These are phyloP conservation scores for Geotrypetes seraphini DNA, from an alignment of 2,797 vertebrate genomes.

Conservation along the genomic window DNA sequence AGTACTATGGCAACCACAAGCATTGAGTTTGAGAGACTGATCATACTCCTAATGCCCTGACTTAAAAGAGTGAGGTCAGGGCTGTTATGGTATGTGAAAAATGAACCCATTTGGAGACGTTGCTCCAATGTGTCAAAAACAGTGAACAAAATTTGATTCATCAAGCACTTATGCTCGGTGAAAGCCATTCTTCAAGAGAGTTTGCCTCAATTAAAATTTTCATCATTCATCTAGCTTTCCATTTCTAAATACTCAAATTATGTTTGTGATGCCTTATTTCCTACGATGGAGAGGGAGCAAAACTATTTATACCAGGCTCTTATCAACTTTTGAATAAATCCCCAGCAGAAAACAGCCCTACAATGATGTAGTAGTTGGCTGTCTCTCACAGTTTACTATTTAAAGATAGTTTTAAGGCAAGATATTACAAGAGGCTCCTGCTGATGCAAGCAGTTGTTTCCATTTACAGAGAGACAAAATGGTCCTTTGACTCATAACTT, in stretches of 20 bases:
- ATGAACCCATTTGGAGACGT: no score
- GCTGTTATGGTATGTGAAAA: no score
- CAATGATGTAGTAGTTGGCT: slow-evolving; percentile 35
- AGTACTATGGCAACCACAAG: no score
- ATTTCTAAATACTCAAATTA: slow-evolving; percentile 23
- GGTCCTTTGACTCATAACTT: no score
- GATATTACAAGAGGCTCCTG: slow-evolving; percentile 32
- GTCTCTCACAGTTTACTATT: slow-evolving; percentile 34
- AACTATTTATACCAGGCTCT: slow-evolving; percentile 29
- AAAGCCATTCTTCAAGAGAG: not conserved
- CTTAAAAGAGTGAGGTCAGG: no score
- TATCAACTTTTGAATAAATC: slow-evolving; percentile 31
- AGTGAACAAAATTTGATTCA: no score
- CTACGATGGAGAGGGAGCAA: slow-evolving; percentile 29
- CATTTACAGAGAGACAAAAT: no score
- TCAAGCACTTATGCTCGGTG: no score
- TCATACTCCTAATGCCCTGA: no score
- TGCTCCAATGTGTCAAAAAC: no score
- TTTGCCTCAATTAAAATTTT: not conserved
- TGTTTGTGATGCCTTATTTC: slow-evolving; percentile 39
- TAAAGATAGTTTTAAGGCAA: slow-evolving; percentile 26
- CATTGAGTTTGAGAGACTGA: no score
- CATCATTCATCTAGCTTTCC: not conserved
- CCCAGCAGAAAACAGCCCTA: slow-evolving; percentile 39
- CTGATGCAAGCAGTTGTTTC: no score